Evolutionary conservation across 2,113 vertebrate genomes (phyloP).

Genomic region (Pelodiscus sinensis): DNA sequence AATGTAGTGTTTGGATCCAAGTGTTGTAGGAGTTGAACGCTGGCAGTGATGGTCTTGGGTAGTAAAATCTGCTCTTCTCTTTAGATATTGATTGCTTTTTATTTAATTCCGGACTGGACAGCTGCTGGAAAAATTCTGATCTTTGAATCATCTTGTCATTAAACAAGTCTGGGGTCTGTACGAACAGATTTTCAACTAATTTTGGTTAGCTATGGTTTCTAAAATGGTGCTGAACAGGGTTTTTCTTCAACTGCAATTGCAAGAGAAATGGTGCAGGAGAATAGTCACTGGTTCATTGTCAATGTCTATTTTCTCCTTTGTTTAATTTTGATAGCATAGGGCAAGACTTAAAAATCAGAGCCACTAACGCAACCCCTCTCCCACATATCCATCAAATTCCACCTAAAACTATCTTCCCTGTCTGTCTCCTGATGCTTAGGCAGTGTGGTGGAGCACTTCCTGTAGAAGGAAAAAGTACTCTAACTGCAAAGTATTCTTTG

Average conservation of each 20-base stretch:
- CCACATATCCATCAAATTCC: neutral
- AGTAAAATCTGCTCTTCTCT: neutral
- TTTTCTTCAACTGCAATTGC: neutral
- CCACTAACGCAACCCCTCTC: neutral
- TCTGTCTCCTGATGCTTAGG: neutral
- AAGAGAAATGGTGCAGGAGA: neutral
- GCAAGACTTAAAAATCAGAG: neutral
- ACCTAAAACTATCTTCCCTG: neutral
- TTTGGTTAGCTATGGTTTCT: neutral
- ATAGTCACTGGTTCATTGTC: neutral
- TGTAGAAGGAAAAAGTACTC: neutral
- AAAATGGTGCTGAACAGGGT: constrained; percentile 18
- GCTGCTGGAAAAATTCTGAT: neutral
- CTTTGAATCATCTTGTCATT: neutral
- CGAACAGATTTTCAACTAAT: neutral
- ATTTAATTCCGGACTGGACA: neutral
- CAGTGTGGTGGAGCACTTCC: neutral
- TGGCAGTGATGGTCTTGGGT: neutral
- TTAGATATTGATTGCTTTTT: neutral
- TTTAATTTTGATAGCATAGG: neutral
- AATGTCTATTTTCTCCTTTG: neutral
- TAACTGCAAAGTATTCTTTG: accelerated
- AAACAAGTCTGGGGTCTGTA: neutral
- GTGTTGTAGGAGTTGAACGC: too few relatives aligned
- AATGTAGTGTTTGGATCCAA: too few relatives aligned